These are phyloP conservation scores for Peucedramus taeniatus DNA, from an alignment of 2,113 vertebrate genomes.

Conservation along the genomic window DNA sequence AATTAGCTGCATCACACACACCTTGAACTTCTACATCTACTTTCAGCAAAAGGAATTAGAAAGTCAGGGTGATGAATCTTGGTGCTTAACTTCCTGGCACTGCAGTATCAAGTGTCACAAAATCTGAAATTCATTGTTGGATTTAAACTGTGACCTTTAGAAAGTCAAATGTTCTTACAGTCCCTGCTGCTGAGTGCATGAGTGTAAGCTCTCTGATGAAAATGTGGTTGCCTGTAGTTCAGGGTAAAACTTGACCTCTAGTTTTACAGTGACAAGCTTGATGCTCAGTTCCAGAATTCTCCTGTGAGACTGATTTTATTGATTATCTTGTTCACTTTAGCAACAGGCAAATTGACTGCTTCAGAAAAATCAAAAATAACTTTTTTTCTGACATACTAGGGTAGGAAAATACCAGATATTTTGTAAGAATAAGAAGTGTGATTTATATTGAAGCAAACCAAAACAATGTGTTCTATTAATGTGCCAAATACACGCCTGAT, in stretches of 20 bases:
- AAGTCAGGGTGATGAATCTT: not conserved
- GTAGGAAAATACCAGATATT: not conserved
- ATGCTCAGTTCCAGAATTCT: not conserved
- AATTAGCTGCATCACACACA: not conserved
- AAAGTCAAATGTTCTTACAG: slow-evolving; percentile 5
- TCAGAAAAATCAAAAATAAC: not conserved
- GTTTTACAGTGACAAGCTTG: not conserved
- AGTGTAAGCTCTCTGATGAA: not conserved
- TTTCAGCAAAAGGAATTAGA: not conserved
- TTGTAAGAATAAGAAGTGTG: not conserved
- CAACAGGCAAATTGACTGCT: not conserved
- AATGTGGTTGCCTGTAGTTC: not conserved
- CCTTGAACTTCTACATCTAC: not conserved
- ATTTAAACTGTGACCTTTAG: slow-evolving; percentile 15
- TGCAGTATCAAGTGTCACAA: not conserved
- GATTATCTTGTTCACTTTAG: not conserved
- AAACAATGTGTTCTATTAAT: not conserved
- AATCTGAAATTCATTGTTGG: not conserved
- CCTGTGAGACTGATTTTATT: not conserved
- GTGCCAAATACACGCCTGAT: not conserved
- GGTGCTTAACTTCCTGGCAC: not conserved
- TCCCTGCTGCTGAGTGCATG: not conserved
- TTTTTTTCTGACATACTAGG: not conserved
- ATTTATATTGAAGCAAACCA: not conserved
- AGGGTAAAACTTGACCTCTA: not conserved